phyloP scores from a whole-genome alignment of 2,888 invertebrate genomes.

The Hydrotaea diabolus region DNA sequence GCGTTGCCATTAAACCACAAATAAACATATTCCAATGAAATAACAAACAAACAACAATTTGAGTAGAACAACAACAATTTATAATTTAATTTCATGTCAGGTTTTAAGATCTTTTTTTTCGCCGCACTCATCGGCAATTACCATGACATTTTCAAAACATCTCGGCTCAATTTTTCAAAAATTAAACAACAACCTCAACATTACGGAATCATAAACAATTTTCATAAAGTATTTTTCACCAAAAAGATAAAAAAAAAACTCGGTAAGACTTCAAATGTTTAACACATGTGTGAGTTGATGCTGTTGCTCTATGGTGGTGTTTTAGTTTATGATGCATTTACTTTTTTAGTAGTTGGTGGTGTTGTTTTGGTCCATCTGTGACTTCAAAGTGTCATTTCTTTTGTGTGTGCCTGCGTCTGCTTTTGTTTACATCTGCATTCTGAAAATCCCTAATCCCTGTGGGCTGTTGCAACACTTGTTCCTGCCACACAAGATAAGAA shows the following conservation, averaged over 20 bases:
- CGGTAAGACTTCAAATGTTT: constrained; percentile 11
- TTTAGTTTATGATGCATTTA: constrained; percentile 10
- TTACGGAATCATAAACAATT: constrained; percentile 7
- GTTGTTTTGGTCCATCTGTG: constrained; percentile 1
- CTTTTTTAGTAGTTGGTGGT: not conserved
- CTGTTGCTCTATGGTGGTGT: not conserved
- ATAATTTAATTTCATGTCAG: constrained; percentile 31
- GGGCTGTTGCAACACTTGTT: constrained; percentile 31
- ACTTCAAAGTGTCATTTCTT: not conserved
- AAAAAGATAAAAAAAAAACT: not conserved
- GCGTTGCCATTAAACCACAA: constrained; percentile 57
- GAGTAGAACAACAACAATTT: not conserved
- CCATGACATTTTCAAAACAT: constrained; percentile 33
- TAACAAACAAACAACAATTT: constrained; percentile 29
- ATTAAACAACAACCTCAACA: constrained; percentile 11
- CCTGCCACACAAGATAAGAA: not conserved
- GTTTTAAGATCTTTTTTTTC: constrained; percentile 25
- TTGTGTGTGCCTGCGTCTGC: not conserved
- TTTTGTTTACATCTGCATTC: not conserved
- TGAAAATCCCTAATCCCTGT: constrained; percentile 32
- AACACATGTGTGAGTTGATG: constrained; percentile 16
- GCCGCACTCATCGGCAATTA: constrained; percentile 31
- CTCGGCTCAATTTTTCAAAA: not conserved
- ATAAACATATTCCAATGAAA: constrained; percentile 41
- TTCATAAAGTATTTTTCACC: constrained; percentile 20